phyloP scores from a whole-genome alignment of 2,888 invertebrate species.

The Tenthredo scrophulariae region DNA sequence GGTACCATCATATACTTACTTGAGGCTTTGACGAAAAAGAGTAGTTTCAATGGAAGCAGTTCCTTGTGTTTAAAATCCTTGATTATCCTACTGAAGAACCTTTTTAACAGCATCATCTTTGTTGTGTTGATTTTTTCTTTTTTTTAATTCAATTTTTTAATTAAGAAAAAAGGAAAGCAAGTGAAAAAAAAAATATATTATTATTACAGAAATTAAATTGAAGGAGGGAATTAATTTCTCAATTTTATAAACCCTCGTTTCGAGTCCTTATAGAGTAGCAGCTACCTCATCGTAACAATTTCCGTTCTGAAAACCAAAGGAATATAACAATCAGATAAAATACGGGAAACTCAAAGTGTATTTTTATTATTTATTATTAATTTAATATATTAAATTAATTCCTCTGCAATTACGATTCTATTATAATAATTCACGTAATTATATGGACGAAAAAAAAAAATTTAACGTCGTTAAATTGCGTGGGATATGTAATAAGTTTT shows the following conservation, averaged over 20 bases:
- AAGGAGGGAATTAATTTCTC: not conserved
- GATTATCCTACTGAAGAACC: conserved; percentile 84
- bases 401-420: not conserved
- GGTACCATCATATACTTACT: conserved; percentile 82
- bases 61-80: conserved; percentile 87
- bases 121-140: not conserved
- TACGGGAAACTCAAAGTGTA: not conserved
- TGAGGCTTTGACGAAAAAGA: conserved; percentile 89
- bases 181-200: too few relatives aligned
- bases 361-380: not conserved
- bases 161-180: not conserved
- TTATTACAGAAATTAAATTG: not conserved
- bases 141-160: not conserved
- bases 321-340: not conserved
- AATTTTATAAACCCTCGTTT: not conserved
- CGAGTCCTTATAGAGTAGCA: not conserved
- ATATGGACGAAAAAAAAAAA: conserved; percentile 18
- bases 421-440: not conserved
- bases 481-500: not conserved
- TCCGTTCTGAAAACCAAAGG: not conserved
- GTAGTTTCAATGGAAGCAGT: conserved; percentile 86
- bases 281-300: not conserved
- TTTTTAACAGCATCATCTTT: conserved; percentile 82
- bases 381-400: too few relatives aligned
- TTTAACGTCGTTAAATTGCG: not conserved